phyloP scores from a whole-genome alignment of 2,888 invertebrate species.

The Macrosoma leucophasiata region DNA sequence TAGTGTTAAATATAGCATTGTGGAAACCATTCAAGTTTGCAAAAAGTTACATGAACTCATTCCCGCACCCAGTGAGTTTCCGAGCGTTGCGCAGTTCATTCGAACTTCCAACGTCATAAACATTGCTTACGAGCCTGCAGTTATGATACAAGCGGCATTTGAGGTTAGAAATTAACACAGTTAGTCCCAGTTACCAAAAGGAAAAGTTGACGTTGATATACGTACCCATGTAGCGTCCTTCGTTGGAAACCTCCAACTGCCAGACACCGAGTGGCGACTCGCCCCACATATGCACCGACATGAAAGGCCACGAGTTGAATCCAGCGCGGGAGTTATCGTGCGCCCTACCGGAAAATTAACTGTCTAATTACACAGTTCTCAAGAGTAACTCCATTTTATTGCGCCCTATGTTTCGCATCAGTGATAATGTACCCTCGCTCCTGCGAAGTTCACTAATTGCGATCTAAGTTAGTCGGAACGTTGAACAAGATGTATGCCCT shows the following conservation, averaged over 20 bases:
- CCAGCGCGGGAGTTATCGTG: slow-evolving; percentile 94
- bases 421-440: slow-evolving; percentile 26
- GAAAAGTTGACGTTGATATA: slow-evolving; percentile 22
- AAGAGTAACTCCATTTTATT: slow-evolving; percentile 29
- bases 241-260: slow-evolving; percentile 97
- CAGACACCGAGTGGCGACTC: slow-evolving; percentile 95
- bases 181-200: slow-evolving; percentile 8
- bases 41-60: too few species aligned
- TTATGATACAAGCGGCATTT: not conserved
- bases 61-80: too few species aligned
- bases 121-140: not conserved
- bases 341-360: slow-evolving; percentile 67
- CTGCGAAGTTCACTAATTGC: slow-evolving; percentile 24
- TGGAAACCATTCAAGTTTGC: too few species aligned
- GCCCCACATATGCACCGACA: slow-evolving; percentile 99
- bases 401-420: slow-evolving; percentile 20
- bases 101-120: not conserved
- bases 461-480: slow-evolving; percentile 17
- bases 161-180: not conserved
- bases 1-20: too few species aligned
- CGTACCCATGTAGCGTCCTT: slow-evolving; percentile 91
- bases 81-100: too few species aligned
- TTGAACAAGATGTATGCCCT: slow-evolving; percentile 19
- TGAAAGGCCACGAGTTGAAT: slow-evolving; percentile 99
- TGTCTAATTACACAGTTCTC: slow-evolving; percentile 36